Conservation (phyloP, 2,113 vertebrate genomes). For the Ceyx cyanopectus region DNA sequence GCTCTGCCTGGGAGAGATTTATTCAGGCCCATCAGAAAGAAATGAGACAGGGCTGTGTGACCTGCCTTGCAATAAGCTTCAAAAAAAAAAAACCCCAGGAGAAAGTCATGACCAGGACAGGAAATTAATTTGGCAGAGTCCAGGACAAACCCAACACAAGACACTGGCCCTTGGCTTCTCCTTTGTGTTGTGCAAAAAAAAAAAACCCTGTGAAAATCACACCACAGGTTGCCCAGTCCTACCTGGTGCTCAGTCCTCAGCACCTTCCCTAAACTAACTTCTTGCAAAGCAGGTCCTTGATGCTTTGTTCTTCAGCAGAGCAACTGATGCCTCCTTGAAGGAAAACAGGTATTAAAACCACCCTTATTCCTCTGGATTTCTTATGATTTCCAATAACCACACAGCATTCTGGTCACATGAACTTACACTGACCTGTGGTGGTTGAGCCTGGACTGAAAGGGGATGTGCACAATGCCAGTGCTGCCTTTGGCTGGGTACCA, state of each 20-base stretch:
- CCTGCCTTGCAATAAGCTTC: constrained; percentile 51
- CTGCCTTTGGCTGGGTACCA: not conserved
- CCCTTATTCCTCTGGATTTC: not conserved
- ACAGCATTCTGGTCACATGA: not conserved
- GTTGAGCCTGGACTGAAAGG: not conserved
- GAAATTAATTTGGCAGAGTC: constrained; percentile 1
- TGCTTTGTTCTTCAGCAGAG: not conserved
- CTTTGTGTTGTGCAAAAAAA: not conserved
- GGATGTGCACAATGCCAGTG: not conserved
- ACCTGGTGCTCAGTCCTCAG: fast-evolving
- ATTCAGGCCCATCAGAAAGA: constrained; percentile 47
- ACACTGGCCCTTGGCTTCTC: not conserved
- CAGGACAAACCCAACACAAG: fast-evolving
- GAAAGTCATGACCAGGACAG: not conserved
- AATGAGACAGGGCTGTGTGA: constrained; percentile 34
- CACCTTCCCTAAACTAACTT: not conserved
- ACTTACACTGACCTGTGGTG: constrained; percentile 40
- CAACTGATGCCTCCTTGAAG: not conserved
- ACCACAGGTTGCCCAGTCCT: fast-evolving
- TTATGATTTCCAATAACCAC: constrained; percentile 40
- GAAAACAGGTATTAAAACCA: constrained; percentile 24
- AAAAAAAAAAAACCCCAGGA: not conserved
- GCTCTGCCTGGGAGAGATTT: constrained; percentile 39
- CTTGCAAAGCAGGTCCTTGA: not conserved
- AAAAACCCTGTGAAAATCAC: not conserved